These are phyloP conservation scores for Electrophaes corylata DNA, from an alignment of 2,888 invertebrate species.

Conservation along the genomic window DNA sequence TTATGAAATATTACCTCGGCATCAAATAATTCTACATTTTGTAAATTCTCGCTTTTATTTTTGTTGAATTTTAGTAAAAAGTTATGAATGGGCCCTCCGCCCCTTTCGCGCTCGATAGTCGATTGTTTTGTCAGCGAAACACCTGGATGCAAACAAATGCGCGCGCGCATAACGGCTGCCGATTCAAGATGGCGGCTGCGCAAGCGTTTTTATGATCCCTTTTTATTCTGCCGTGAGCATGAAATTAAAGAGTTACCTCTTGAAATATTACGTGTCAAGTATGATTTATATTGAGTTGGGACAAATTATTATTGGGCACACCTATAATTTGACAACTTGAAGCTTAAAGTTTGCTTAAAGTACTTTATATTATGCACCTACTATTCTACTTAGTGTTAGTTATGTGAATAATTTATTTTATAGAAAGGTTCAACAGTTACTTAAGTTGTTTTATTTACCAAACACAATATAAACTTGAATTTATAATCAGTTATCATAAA, in stretches of 20 bases:
- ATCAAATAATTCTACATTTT: constrained; percentile 59
- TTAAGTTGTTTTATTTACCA: not conserved
- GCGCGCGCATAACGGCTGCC: constrained; percentile 68
- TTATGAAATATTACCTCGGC: constrained; percentile 76
- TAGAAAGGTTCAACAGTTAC: too few species aligned
- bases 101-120: constrained; percentile 72
- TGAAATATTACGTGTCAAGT: constrained; percentile 37
- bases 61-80: constrained; percentile 70
- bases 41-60: constrained; percentile 66
- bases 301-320: constrained; percentile 22
- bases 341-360: too few species aligned
- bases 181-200: constrained; percentile 64
- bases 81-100: constrained; percentile 76
- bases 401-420: not conserved
- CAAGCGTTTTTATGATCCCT: constrained; percentile 47
- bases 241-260: constrained; percentile 42
- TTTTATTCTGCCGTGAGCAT: constrained; percentile 43
- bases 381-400: too few species aligned
- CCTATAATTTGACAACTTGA: constrained; percentile 3
- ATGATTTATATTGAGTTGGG: constrained; percentile 31
- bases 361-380: too few species aligned
- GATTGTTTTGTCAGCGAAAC: constrained; percentile 83
- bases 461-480: constrained; percentile 14
- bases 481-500: constrained; percentile 43
- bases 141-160: constrained; percentile 78